Conservation (phyloP, 2,888 invertebrate species). For the Prionchulus punctatus region DNA sequence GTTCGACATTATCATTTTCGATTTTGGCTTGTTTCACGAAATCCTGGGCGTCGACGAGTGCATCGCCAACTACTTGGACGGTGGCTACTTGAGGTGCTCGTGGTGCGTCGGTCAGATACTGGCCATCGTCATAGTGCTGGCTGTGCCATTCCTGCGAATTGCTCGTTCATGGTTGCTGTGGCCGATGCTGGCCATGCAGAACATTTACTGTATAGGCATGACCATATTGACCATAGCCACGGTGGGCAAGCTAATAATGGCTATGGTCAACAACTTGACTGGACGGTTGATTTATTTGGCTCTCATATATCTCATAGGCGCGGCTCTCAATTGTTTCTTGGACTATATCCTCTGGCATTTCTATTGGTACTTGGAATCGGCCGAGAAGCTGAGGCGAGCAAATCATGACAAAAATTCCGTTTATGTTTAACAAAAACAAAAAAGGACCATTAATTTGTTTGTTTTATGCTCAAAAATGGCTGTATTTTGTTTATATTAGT, state of each 20-base stretch:
- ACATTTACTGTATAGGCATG: constrained; percentile 27
- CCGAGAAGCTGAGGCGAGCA: too few relatives aligned
- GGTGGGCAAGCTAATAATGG: constrained; percentile 23
- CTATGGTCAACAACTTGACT: neutral
- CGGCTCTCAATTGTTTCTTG: constrained; percentile 21
- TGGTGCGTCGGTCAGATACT: constrained; percentile 22
- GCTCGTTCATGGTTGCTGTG: constrained; percentile 21
- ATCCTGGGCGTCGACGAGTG: constrained; percentile 29
- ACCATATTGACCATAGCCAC: constrained; percentile 31
- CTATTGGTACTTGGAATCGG: constrained; percentile 16
- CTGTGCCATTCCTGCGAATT: neutral
- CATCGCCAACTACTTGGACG: constrained; percentile 31
- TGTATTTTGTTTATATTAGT: too few relatives aligned
- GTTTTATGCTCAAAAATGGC: too few relatives aligned
- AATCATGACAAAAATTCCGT: too few relatives aligned
- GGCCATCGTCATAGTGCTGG: neutral
- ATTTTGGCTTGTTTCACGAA: constrained; percentile 28
- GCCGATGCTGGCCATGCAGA: constrained; percentile 25
- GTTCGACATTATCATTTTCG: constrained; percentile 28
- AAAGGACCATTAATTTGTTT: too few relatives aligned
- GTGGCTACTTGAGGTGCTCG: constrained; percentile 26
- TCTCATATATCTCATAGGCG: constrained; percentile 17
- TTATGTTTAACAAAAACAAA: too few relatives aligned
- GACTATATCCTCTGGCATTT: constrained; percentile 21
- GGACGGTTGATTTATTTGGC: neutral